Percentiles rank a stretch among this genome's conserved stretches.
Conservation (phyloP, 1,140 invertebrate genomes). For the Limonius californicus region DNA sequence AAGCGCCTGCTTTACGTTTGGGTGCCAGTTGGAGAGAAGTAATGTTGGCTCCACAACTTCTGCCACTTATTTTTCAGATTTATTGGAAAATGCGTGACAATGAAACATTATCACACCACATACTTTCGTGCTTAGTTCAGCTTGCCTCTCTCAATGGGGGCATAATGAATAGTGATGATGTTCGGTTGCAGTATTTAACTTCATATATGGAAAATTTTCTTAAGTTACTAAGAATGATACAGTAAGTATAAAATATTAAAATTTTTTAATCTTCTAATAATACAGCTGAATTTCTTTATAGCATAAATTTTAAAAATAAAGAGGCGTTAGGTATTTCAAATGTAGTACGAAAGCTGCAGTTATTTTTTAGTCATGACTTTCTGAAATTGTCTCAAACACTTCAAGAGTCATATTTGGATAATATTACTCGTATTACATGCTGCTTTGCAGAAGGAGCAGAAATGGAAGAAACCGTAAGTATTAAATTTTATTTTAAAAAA, state of each 20-base stretch:
- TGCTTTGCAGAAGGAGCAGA: slow-evolving; percentile 68
- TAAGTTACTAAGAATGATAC: slow-evolving; percentile 52
- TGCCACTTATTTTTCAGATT: slow-evolving; percentile 78
- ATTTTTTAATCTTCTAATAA: slow-evolving; percentile 3
- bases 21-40: slow-evolving; percentile 68
- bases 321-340: slow-evolving; percentile 65
- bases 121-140: slow-evolving; percentile 76
- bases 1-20: slow-evolving; percentile 60
- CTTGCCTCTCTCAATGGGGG: slow-evolving; percentile 72
- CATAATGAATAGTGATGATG: slow-evolving; percentile 58
- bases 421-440: slow-evolving; percentile 70
- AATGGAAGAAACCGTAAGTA: slow-evolving; percentile 67
- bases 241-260: neutral
- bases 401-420: slow-evolving; percentile 52
- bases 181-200: slow-evolving; percentile 64
- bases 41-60: slow-evolving; percentile 67
- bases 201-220: slow-evolving; percentile 68
- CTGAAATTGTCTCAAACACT: slow-evolving; percentile 48
- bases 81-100: slow-evolving; percentile 77
- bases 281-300: slow-evolving; percentile 27
- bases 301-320: slow-evolving; percentile 59
- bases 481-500: neutral
- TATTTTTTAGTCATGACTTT: slow-evolving; percentile 61
- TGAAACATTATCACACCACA: slow-evolving; percentile 69
- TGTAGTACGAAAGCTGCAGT: slow-evolving; percentile 60